phyloP scores from a whole-genome alignment of 2,113 vertebrate genomes.

The Scophthalmus maximus region DNA sequence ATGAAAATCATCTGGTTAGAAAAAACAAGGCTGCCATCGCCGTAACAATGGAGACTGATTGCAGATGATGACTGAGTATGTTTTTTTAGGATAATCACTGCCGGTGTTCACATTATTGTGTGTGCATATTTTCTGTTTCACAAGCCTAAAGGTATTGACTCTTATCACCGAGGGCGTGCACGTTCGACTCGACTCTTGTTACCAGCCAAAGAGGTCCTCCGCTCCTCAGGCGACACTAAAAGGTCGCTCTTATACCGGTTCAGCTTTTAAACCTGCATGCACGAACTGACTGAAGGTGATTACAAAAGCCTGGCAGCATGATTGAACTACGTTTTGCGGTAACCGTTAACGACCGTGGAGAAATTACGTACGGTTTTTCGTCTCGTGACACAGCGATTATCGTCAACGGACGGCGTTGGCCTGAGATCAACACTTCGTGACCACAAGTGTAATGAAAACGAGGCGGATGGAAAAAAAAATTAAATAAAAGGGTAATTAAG shows the following conservation, averaged over 20 bases:
- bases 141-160: too few relatives aligned
- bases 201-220: background rate
- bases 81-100: background rate
- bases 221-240: conserved; percentile 18
- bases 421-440: background rate
- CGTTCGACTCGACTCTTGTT: conserved; percentile 2
- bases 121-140: too few relatives aligned
- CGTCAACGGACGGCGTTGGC: background rate
- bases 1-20: background rate
- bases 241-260: conserved; percentile 15
- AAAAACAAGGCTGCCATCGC: background rate
- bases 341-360: background rate
- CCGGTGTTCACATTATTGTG: background rate
- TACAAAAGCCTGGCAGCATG: background rate
- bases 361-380: background rate
- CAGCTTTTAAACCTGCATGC: conserved; percentile 2
- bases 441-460: background rate
- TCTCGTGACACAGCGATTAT: background rate
- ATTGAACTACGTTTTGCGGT: background rate
- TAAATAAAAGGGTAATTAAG: conserved; percentile 6
- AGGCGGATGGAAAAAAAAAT: background rate
- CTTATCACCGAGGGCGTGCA: too few relatives aligned
- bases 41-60: conserved; percentile 2
- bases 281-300: background rate
- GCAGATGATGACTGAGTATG: background rate